phyloP scores from a whole-genome alignment of 2,113 vertebrate species.

The Ptyas mucosa region DNA sequence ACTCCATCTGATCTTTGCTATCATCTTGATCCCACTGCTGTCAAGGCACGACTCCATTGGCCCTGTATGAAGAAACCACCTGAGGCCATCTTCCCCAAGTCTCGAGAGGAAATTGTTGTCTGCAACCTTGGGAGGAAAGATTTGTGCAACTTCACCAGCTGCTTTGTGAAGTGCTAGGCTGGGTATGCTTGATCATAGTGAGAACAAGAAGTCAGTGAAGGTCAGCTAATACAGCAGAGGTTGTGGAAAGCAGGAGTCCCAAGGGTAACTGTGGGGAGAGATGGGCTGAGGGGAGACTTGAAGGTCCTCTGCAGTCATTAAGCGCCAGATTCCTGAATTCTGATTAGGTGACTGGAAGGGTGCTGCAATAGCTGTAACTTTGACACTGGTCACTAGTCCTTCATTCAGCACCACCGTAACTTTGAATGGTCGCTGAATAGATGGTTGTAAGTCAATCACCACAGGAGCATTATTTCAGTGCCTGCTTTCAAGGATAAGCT shows the following conservation, averaged over 20 bases:
- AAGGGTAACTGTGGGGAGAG: neutral
- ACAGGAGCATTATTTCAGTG: neutral
- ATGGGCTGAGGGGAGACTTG: neutral
- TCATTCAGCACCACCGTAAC: neutral
- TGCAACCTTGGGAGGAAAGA: neutral
- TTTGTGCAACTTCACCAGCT: neutral
- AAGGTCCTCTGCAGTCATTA: neutral
- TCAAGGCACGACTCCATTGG: neutral
- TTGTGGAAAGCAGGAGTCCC: too few species aligned
- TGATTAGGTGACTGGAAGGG: neutral
- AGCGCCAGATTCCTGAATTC: neutral
- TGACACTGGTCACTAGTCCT: neutral
- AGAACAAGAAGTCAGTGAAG: neutral
- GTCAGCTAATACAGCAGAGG: neutral
- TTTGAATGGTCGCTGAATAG: neutral
- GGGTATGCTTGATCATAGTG: neutral
- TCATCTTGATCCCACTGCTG: neutral
- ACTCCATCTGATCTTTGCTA: neutral
- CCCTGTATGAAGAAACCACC: neutral
- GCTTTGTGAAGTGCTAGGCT: neutral
- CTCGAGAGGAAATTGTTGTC: neutral
- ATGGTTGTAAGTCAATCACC: neutral
- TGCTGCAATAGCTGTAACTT: too few species aligned
- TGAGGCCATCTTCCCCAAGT: neutral
- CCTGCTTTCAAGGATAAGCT: neutral